Evolutionary conservation across 2,797 vertebrate genomes (phyloP).

Genomic region (Hydrolagus colliei): DNA sequence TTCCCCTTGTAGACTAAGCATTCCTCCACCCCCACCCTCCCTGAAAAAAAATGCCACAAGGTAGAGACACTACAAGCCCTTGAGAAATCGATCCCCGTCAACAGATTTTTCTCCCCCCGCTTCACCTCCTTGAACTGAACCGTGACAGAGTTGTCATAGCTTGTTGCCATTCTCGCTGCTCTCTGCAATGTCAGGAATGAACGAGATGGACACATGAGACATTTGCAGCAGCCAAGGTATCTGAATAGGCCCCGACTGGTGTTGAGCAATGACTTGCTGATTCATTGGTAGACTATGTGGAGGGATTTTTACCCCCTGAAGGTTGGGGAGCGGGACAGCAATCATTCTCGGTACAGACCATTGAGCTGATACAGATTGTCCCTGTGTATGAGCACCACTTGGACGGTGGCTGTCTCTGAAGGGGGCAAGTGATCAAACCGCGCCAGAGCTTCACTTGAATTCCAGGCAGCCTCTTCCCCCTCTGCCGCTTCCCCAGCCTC

Average conservation of each 20-base stretch:
- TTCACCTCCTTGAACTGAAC: constrained; percentile 26
- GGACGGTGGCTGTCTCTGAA: background rate
- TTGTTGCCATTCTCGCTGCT: background rate
- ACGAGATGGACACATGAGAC: background rate
- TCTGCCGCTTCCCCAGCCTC: background rate
- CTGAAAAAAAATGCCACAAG: constrained; percentile 7
- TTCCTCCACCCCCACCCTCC: background rate
- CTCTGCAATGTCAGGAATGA: constrained; percentile 6
- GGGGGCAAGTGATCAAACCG: no score
- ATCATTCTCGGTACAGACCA: background rate
- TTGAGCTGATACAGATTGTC: background rate
- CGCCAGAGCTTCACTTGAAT: background rate
- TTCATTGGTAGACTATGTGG: background rate
- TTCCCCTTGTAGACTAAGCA: constrained; percentile 3
- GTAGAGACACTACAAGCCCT: background rate
- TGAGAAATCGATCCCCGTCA: background rate
- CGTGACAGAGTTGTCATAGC: constrained; percentile 14
- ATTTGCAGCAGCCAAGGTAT: background rate
- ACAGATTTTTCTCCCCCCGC: background rate
- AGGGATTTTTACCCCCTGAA: background rate
- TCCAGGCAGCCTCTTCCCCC: background rate
- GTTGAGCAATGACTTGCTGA: background rate
- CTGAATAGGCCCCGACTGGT: background rate
- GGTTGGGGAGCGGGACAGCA: background rate
- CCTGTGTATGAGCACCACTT: no score